A percentile compares a stretch with the other conserved stretches of the same genome.
phyloP scores from a whole-genome alignment of 2,888 invertebrate species.

The Drosophila subquinaria region DNA sequence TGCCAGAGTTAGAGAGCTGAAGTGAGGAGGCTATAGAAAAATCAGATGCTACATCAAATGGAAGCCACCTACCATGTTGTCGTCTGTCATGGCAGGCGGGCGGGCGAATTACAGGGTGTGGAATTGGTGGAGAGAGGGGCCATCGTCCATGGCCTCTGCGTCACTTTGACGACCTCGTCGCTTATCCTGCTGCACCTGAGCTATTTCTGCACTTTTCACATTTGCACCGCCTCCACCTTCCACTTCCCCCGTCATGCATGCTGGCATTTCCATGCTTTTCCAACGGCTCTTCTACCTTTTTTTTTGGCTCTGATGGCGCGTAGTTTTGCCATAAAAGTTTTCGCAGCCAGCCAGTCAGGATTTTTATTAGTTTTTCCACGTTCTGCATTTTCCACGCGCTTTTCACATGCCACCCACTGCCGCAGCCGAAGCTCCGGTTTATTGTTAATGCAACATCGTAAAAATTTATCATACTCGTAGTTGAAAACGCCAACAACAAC shows the following conservation, averaged over 20 bases:
- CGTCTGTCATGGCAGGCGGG: constrained; percentile 7
- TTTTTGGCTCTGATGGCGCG: constrained; percentile 65
- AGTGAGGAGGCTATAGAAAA: constrained; percentile 9
- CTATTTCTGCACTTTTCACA: constrained; percentile 78
- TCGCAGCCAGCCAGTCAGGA: constrained; percentile 63
- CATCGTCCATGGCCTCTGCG: constrained; percentile 41
- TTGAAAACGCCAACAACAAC: constrained; percentile 47
- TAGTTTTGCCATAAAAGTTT: constrained; percentile 78
- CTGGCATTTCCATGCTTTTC: constrained; percentile 45
- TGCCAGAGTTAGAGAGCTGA: not conserved
- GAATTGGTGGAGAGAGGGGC: not conserved
- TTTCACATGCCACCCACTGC: constrained; percentile 70
- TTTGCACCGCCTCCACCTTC: constrained; percentile 42
- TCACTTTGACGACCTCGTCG: constrained; percentile 71
- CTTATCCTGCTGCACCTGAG: constrained; percentile 77
- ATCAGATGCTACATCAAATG: constrained; percentile 50
- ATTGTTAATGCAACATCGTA: constrained; percentile 81
- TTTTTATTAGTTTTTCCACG: constrained; percentile 80
- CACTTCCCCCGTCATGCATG: constrained; percentile 19
- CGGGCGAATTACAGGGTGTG: not conserved
- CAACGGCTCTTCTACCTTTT: constrained; percentile 39
- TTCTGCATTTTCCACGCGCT: constrained; percentile 74
- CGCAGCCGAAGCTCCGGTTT: constrained; percentile 71
- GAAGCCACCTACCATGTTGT: constrained; percentile 29
- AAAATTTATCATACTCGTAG: constrained; percentile 80